Evolutionary conservation across 2,888 invertebrate species (phyloP), one percentile per base, ranked within the genome.

Genomic region (Quadroppia sp.): DNA sequence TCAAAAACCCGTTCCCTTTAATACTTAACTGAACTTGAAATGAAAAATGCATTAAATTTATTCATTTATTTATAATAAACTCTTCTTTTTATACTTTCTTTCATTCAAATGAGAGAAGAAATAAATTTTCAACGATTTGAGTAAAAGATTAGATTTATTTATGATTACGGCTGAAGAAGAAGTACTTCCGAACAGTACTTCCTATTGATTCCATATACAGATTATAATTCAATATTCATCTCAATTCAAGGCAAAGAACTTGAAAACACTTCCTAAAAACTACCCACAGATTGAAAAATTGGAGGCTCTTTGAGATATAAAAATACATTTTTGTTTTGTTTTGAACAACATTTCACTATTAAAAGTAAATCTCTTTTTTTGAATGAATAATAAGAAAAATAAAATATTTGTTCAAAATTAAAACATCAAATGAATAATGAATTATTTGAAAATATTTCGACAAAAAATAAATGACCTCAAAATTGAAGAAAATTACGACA

Each of bases 161-260:
- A 15, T 30, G 30, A 30, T 59, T 32, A n/a, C n/a, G n/a, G n/a
- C n/a, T n/a, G n/a, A n/a, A 32, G 25, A 30, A 59, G 28, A 32
- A 7, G 30, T 30, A 59, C 30, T 30, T 3, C 9, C 53, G 30
- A 59, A 59, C 59, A 59, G 20, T 59, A 59, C 59, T 59, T 59
- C 59, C 59, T 59, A 59, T 59, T 59, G 59, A 59, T 59, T 28
- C 6, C 11, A 59, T 7, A 30, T 7, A 25, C 9, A 28, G 59
- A 59, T 59, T 59, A 53, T 7, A 7, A 7, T 53, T 53, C 23
- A 53, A 53, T 53, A 53, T 53, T 53, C 53, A 53, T 53, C 53
- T 7, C 20, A 53, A 59, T 30, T 59, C 30, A 59, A 59, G 59
- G 59, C 53, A 20, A 53, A 20, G 25, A 23, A 53, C 53, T 53